Base-by-base conservation (phyloP, 2,113 vertebrate genomes). In the Oxyura jamaicensis region DNA sequence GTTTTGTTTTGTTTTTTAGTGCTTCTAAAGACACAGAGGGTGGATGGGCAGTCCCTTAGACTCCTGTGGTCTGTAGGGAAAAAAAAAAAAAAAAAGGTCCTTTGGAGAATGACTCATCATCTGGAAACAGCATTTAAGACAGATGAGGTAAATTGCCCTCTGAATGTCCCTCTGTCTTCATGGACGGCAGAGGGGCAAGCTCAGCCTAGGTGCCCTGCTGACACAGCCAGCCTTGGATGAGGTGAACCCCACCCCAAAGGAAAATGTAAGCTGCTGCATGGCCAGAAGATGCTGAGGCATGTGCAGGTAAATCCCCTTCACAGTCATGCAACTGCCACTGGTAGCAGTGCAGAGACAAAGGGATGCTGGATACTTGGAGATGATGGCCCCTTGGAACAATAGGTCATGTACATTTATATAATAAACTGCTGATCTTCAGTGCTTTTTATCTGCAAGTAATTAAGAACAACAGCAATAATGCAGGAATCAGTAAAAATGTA, bases 311-410 rank as follows among this genome's bases (percentile, higher is more conserved):
- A 77, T 71, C 13, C 33, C 59, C 52, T n/a, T 69, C 35, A 62
- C 5, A 36, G 22, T 28, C 48, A 25, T 10, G 18, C 2, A 2
- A 8, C 23, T 69, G 59, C 15, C 39, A 63, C 39, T 41, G 62
- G 26, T 29, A 65, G 39, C 62, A 41, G 26, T 41, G 23, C 11
- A 65, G 28, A 42, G 19, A 39, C 4, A 9, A 36, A 55, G 60
- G 2, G 6, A 10, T 4, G 1, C 44, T 7, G 16, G 26, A 5
- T 44, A 11, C 7, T 50, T 0, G 1, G 44, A 58, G 72, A 5
- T 33, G 46, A 9, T 4, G 1, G 22, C 31, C 19, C 17, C 41
- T 86, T 72, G 56, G 41, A 74, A 53, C 8, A 50, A 23, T 15
- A 67, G n/a, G 25, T 26, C 17, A 4, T 2, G 11, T 13, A 28